Percentiles rank a stretch among this genome's conserved stretches.
Evolutionary conservation across 2,797 vertebrate genomes (phyloP).

Genomic region (Picus viridis): DNA sequence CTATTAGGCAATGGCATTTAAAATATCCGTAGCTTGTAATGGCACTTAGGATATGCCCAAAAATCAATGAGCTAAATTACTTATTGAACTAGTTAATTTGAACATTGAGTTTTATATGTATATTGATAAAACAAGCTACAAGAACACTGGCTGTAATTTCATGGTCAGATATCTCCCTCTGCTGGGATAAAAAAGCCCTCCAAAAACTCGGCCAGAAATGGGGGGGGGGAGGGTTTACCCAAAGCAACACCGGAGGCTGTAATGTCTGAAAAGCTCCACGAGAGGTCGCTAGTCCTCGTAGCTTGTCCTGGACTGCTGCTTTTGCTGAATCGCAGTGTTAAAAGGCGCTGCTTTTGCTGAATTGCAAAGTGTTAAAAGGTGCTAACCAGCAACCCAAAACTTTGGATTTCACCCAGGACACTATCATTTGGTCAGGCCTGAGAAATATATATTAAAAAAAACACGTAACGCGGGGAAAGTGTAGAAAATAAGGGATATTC

Average conservation of each 20-base stretch:
- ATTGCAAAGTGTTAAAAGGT: too few species aligned
- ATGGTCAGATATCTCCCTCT: conserved; percentile 80
- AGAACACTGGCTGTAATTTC: conserved; percentile 36
- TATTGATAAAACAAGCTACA: conserved; percentile 81
- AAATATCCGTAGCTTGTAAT: conserved; percentile 89
- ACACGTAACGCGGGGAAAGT: fast-evolving
- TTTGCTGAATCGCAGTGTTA: neutral
- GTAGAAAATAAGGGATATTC: neutral
- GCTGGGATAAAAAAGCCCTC: conserved; percentile 52
- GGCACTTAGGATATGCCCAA: conserved; percentile 86
- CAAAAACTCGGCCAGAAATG: neutral
- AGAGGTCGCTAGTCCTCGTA: neutral
- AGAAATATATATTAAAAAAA: neutral
- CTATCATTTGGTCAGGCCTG: neutral
- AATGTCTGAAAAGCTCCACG: conserved; percentile 2
- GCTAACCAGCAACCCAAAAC: neutral
- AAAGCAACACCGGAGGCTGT: neutral
- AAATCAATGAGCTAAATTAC: conserved; percentile 89
- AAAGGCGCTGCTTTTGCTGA: neutral
- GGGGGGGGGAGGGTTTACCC: too few species aligned
- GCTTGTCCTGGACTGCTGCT: neutral
- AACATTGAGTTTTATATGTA: conserved; percentile 85
- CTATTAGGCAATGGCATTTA: conserved; percentile 90
- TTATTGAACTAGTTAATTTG: conserved; percentile 89
- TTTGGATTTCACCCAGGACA: neutral